Base-by-base conservation (phyloP, 2,888 invertebrate genomes). In the Caenorhabditis sinica region DNA sequence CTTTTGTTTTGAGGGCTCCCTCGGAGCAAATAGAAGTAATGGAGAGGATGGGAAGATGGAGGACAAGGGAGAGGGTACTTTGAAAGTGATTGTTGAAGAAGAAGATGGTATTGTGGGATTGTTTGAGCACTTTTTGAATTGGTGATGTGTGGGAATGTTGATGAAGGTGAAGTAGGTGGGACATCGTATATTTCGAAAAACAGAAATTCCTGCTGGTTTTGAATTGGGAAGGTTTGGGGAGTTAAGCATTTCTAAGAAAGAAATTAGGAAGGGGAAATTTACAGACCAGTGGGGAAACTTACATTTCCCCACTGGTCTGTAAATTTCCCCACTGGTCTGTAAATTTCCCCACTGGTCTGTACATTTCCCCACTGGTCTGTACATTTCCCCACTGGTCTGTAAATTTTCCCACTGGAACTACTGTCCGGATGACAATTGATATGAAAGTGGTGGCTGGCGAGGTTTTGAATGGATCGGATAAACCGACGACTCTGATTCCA, bases 361-460 rank as follows among this genome's bases (percentile, higher is more conserved):
- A n/a, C n/a, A n/a, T n/a, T n/a, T n/a, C n/a, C n/a, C n/a, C n/a
- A n/a, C n/a, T n/a, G n/a, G n/a, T n/a, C n/a, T n/a, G n/a, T n/a
- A n/a, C n/a, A n/a, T n/a, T n/a, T n/a, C n/a, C n/a, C n/a, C n/a
- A n/a, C n/a, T n/a, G n/a, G n/a, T n/a, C n/a, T n/a, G n/a, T n/a
- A n/a, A n/a, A n/a, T n/a, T n/a, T n/a, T n/a, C n/a, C n/a, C n/a
- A n/a, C n/a, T n/a, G n/a, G n/a, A n/a, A 76, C 68, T 28, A 56
- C 43, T 51, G 51, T 81, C 43, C 77, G 81, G 63, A 80, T 85
- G 61, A 82, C 77, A 11, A 73, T 85, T 40, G 75, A 82, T 28
- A 82, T 85, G 85, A 45, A 79, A 61, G 53, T 85, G 8, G 69
- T 85, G 17, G 65, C 82, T 20, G 85, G 85, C 9, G 85, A 76